Evolutionary conservation across 1,140 invertebrate genomes (phyloP).

Genomic region (Hyles vespertilio): DNA sequence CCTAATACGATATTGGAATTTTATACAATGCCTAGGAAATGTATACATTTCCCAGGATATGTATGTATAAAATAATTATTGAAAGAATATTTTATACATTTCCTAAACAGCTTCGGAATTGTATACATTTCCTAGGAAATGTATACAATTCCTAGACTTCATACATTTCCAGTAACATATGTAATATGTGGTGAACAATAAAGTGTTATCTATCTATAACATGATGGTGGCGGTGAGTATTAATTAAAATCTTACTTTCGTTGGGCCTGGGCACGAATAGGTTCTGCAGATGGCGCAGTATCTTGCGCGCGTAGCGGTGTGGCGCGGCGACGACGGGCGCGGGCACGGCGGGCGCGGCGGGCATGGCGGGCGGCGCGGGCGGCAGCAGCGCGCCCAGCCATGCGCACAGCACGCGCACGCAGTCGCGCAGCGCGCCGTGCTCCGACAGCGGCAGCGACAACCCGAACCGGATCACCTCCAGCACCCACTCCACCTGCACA

Average conservation of each 20-base stretch:
- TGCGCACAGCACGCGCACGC: slow-evolving; percentile 97
- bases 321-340: slow-evolving; percentile 92
- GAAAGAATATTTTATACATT: too few relatives aligned
- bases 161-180: too few relatives aligned
- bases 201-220: too few relatives aligned
- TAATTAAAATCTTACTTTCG: slow-evolving; percentile 82
- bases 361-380: slow-evolving; percentile 78
- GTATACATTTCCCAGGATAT: too few relatives aligned
- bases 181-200: too few relatives aligned
- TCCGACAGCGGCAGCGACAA: slow-evolving; percentile 91
- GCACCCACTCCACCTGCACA: slow-evolving; percentile 87
- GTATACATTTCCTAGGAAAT: too few relatives aligned
- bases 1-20: too few relatives aligned
- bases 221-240: too few relatives aligned
- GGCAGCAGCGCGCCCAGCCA: slow-evolving; percentile 94
- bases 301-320: slow-evolving; percentile 93
- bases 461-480: slow-evolving; percentile 96
- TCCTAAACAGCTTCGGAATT: too few relatives aligned
- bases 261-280: slow-evolving; percentile 95
- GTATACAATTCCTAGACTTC: too few relatives aligned
- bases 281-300: slow-evolving; percentile 95
- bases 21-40: too few relatives aligned
- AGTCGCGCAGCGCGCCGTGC: slow-evolving; percentile 96
- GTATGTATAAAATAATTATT: too few relatives aligned
- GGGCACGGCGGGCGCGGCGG: slow-evolving; percentile 89